A percentile compares a stretch with the other conserved stretches of the same genome.
These are phyloP conservation scores for Seriola rivoliana DNA, from an alignment of 2,113 vertebrate genomes.

Conservation along the genomic window DNA sequence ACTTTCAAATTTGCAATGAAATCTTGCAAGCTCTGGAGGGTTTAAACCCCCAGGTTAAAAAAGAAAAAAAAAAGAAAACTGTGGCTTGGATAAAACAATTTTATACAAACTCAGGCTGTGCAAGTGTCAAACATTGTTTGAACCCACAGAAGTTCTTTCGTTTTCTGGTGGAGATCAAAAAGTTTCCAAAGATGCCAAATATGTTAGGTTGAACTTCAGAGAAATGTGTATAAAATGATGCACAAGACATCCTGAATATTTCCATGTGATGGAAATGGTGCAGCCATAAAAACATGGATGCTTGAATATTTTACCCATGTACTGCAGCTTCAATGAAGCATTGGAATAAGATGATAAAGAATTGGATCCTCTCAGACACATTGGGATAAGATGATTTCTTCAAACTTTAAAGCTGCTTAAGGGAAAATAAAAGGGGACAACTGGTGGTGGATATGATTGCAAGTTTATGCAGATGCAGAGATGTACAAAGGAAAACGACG, in stretches of 20 bases:
- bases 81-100: background rate
- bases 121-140: background rate
- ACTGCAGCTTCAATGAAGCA: background rate
- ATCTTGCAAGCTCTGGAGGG: background rate
- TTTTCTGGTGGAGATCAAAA: background rate
- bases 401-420: background rate
- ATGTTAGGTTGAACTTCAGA: background rate
- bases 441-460: background rate
- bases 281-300: background rate
- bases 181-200: background rate
- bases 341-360: background rate
- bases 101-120: conserved; percentile 8
- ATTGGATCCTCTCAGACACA: background rate
- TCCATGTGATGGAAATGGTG: background rate
- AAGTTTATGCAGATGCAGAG: background rate
- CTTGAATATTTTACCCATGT: conserved; percentile 9
- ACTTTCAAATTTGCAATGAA: background rate
- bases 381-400: background rate
- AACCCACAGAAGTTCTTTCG: background rate
- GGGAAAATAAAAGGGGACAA: background rate
- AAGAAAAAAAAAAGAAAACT: background rate
- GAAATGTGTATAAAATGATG: background rate
- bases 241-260: conserved; percentile 8
- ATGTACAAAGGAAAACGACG: background rate
- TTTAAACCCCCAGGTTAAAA: background rate